A percentile compares a stretch with the other conserved stretches of the same genome.
Conservation (phyloP, 2,888 invertebrate species). For the Ormyrus pomaceus region DNA sequence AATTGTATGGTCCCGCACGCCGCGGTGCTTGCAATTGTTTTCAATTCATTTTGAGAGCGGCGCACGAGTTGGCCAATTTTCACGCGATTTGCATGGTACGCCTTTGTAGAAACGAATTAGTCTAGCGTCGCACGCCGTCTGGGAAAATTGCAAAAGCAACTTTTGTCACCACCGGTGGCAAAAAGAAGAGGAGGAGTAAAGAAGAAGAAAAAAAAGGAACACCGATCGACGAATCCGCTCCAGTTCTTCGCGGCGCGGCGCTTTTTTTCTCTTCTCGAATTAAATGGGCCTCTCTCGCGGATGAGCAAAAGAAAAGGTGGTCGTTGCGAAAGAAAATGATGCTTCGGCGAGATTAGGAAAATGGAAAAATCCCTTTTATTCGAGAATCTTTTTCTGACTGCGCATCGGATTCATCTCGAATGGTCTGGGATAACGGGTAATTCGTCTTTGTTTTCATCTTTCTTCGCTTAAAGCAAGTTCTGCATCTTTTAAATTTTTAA, state of each 20-base stretch:
- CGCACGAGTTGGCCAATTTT: slow-evolving; percentile 58
- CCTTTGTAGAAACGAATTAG: slow-evolving; percentile 47
- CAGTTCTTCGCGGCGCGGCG: slow-evolving; percentile 58
- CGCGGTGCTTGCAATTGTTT: slow-evolving; percentile 6
- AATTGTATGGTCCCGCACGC: too few species aligned
- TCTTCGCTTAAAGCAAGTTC: not conserved
- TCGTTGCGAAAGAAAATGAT: slow-evolving; percentile 30
- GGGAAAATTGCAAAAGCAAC: slow-evolving; percentile 73
- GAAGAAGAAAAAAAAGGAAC: slow-evolving; percentile 14
- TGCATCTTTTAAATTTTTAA: too few species aligned
- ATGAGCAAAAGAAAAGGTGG: not conserved
- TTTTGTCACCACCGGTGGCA: slow-evolving; percentile 63
- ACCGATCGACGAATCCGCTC: slow-evolving; percentile 68
- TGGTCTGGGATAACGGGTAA: not conserved
- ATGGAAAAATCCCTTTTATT: slow-evolving; percentile 14
- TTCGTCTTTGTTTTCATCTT: slow-evolving; percentile 10
- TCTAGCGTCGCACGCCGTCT: slow-evolving; percentile 59
- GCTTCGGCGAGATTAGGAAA: slow-evolving; percentile 10
- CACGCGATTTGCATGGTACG: slow-evolving; percentile 58
- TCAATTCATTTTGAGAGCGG: slow-evolving; percentile 55
- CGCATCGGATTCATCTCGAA: not conserved
- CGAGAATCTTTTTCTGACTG: slow-evolving; percentile 7
- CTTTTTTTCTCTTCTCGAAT: slow-evolving; percentile 20
- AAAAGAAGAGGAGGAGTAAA: slow-evolving; percentile 12
- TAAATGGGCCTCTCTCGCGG: not conserved